Conservation (phyloP, 1,140 invertebrate genomes). For the Ips nitidus region DNA sequence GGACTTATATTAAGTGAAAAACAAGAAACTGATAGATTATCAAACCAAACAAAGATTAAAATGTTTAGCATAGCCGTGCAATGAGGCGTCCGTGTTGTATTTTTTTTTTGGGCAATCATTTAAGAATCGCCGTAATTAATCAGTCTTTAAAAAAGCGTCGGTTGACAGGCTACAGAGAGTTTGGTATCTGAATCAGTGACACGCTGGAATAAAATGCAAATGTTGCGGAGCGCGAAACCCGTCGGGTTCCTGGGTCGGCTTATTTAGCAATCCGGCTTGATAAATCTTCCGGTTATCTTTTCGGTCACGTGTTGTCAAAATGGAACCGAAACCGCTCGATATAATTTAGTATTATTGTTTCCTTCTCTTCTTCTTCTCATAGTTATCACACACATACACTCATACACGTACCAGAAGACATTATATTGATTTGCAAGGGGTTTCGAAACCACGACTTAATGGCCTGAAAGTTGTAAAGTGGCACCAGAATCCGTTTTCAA, state of each 20-base stretch:
- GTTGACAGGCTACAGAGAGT: slow-evolving; percentile 5
- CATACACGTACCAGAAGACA: background rate
- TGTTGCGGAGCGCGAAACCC: background rate
- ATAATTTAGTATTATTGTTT: slow-evolving; percentile 2
- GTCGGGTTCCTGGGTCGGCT: background rate
- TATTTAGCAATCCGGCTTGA: background rate
- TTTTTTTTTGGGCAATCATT: slow-evolving; percentile 6
- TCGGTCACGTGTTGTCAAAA: background rate
- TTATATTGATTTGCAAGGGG: background rate
- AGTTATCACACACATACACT: background rate
- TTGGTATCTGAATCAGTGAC: background rate
- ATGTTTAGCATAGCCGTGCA: slow-evolving; percentile 11
- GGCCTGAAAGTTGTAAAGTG: background rate
- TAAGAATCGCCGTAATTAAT: slow-evolving; percentile 18
- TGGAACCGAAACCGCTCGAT: background rate
- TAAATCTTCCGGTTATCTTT: background rate
- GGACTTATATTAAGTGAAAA: background rate
- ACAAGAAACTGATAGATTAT: background rate
- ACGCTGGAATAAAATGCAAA: background rate
- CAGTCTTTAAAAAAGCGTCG: slow-evolving; percentile 2
- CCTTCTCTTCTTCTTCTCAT: background rate
- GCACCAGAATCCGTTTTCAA: background rate
- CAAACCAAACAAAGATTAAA: slow-evolving; percentile 15
- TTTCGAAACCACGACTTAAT: background rate
- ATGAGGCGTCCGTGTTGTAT: slow-evolving; percentile 14